Evolutionary conservation across 1,140 invertebrate genomes (phyloP).

Genomic region (Drosophila mojavensis): DNA sequence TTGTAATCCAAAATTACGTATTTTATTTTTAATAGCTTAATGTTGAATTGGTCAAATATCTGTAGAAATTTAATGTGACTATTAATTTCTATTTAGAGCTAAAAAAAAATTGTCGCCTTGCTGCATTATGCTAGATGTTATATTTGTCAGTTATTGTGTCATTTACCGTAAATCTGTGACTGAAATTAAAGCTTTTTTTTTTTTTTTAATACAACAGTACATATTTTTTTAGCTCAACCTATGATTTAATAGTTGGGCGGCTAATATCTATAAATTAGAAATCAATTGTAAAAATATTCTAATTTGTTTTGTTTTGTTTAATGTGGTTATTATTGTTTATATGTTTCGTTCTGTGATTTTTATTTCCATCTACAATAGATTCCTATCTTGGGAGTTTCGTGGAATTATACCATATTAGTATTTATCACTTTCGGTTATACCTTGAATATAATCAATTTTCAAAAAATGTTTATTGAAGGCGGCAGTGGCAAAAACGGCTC

Average conservation of each 20-base stretch:
- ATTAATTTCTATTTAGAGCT: too few relatives aligned
- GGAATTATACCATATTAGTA: slow-evolving; percentile 86
- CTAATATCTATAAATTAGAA: neutral
- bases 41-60: slow-evolving; percentile 6
- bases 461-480: slow-evolving; percentile 89
- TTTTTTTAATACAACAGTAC: neutral
- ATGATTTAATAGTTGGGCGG: neutral
- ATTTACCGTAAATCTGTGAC: neutral
- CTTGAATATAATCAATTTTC: slow-evolving; percentile 88
- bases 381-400: slow-evolving; percentile 85
- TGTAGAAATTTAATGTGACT: too few relatives aligned
- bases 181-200: neutral
- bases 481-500: slow-evolving; percentile 98
- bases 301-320: slow-evolving; percentile 40
- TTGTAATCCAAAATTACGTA: slow-evolving; percentile 30
- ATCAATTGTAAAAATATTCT: slow-evolving; percentile 6
- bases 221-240: neutral
- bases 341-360: slow-evolving; percentile 57
- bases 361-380: slow-evolving; percentile 85
- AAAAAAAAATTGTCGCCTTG: too few relatives aligned
- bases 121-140: neutral
- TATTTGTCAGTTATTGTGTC: neutral
- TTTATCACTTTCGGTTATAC: slow-evolving; percentile 88
- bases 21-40: slow-evolving; percentile 40
- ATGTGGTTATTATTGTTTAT: slow-evolving; percentile 49